Evolutionary conservation across 2,888 invertebrate species (phyloP), one percentile per base, ranked within the genome.

Genomic region (Chaetoderma sp.): DNA sequence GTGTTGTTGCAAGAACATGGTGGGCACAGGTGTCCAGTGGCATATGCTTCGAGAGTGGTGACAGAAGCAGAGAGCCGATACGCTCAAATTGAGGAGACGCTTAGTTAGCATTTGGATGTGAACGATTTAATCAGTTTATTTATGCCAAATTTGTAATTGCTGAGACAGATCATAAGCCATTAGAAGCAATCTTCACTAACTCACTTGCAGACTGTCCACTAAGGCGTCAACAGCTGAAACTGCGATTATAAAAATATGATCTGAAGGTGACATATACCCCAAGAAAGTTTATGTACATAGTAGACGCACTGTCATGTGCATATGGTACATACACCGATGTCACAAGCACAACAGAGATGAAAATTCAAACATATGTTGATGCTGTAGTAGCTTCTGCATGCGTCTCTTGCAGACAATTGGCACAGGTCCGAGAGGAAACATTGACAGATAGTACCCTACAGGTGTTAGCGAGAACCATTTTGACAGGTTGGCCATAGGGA

Each of bases 131-230:
- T 27, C 60, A 66, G 25, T 72, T 72, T 27, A 55, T 64, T 16
- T 72, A 61, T 60, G 72, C 69, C 6, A 55, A 27, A 16, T 10
- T 33, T 13, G 45, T 65, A 8, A n/a, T 23, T 25, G 73, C 71
- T 16, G 32, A 65, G 36, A 68, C 65, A 33, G 73, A 73, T 44
- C 73, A 73, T 49, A 68, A 64, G 57, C 72, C 66, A 16, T 64
- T 73, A 30, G 60, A 62, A 21, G 18, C 23, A 18, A 65, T 72
- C 44, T n/a, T 57, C 1, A 59, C 60, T 27, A 69, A 61, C 28
- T 50, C 63, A 8, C 44, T 63, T 1, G 13, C n/a, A 18, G 33
- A 63, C 42, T 32, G 50, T 6, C 52, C 64, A 10, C 69, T 66
- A 2, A 33, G 65, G 13, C 55, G 70, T 16, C 73, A 73, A 32